Percentiles rank a stretch among this genome's conserved stretches.
These are phyloP conservation scores for Petrophora chlorosata DNA, from an alignment of 2,888 invertebrate species.

Conservation along the genomic window DNA sequence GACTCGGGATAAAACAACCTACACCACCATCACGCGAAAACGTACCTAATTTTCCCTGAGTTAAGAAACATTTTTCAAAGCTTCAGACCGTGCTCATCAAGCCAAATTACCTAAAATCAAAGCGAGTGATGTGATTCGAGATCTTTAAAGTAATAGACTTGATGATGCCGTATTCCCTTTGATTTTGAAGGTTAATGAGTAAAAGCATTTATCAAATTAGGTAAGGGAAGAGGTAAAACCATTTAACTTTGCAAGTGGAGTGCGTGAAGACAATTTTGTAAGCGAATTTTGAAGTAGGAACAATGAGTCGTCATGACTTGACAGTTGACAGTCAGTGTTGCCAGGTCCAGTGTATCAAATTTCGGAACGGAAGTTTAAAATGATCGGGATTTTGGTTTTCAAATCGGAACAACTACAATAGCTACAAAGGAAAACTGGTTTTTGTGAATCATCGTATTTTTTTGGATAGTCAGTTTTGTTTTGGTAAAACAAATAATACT, in stretches of 20 bases:
- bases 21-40: slow-evolving; percentile 29
- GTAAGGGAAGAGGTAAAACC: neutral
- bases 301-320: too few relatives aligned
- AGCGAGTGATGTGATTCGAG: slow-evolving; percentile 36
- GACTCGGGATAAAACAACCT: slow-evolving; percentile 43
- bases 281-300: too few relatives aligned
- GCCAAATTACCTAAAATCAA: slow-evolving; percentile 43
- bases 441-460: too few relatives aligned
- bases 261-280: too few relatives aligned
- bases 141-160: slow-evolving; percentile 40
- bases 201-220: slow-evolving; percentile 30
- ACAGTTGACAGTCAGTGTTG: too few relatives aligned
- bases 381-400: too few relatives aligned
- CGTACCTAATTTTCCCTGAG: slow-evolving; percentile 21
- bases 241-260: neutral
- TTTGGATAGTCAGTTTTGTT: too few relatives aligned
- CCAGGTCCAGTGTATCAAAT: too few relatives aligned
- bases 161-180: slow-evolving; percentile 36
- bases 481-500: too few relatives aligned
- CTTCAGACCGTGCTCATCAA: slow-evolving; percentile 18
- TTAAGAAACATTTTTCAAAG: slow-evolving; percentile 24
- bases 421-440: too few relatives aligned
- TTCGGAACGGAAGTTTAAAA: too few relatives aligned
- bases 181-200: slow-evolving; percentile 31
- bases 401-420: too few relatives aligned